Conservation (phyloP, 1,140 invertebrate genomes). For the Batillaria attramentaria region DNA sequence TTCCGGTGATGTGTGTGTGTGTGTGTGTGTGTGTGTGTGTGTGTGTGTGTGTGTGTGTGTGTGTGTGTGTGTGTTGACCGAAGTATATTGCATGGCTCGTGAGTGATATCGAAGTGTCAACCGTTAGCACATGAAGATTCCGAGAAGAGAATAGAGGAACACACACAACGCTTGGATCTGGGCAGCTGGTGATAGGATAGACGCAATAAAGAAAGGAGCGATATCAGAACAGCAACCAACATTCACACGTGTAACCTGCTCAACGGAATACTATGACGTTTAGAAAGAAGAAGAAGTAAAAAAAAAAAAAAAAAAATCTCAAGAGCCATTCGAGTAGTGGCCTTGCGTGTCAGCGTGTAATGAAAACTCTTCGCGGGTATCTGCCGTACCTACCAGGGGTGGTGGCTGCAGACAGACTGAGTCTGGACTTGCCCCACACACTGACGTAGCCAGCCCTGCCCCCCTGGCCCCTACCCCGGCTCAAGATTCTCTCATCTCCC, state of each 20-base stretch:
- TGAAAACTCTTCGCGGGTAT: not conserved
- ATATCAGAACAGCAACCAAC: too few relatives aligned
- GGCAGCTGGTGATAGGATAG: not conserved
- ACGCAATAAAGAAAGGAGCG: not conserved
- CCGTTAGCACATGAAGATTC: not conserved
- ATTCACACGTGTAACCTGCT: not conserved
- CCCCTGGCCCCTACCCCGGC: not conserved
- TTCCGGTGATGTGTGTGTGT: not conserved
- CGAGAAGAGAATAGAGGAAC: not conserved
- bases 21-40: constrained; percentile 1
- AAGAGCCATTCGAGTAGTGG: not conserved
- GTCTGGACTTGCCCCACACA: constrained; percentile 15
- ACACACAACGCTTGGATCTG: not conserved
- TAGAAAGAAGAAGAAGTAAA: not conserved
- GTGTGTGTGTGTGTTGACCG: not conserved
- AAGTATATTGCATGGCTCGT: not conserved
- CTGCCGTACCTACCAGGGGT: not conserved
- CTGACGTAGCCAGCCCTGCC: not conserved
- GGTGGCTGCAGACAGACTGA: not conserved
- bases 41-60: constrained; percentile 2
- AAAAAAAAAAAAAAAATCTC: not conserved
- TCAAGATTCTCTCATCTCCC: not conserved
- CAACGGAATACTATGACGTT: not conserved
- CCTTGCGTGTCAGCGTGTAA: not conserved
- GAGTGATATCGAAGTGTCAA: not conserved